phyloP scores from a whole-genome alignment of 2,888 invertebrate genomes.

The Dryobotodes eremita region DNA sequence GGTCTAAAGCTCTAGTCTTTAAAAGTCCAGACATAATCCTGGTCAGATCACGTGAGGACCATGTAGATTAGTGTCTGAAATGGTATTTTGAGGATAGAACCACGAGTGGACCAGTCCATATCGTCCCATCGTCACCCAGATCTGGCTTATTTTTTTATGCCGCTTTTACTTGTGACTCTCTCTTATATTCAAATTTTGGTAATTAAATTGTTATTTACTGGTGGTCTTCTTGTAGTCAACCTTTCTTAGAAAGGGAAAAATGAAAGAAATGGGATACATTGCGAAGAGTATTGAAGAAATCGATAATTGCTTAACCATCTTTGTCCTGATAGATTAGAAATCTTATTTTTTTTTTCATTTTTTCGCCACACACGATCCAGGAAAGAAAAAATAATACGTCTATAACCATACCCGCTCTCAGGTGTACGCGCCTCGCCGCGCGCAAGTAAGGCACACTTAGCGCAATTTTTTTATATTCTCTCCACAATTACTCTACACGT shows the following conservation, averaged over 20 bases:
- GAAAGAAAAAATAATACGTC: background rate
- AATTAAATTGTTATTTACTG: background rate
- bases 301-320: no score
- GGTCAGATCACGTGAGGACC: no score
- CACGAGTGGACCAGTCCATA: no score
- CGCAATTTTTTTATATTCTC: constrained; percentile 87
- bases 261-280: background rate
- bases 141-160: background rate
- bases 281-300: background rate
- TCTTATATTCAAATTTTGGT: no score
- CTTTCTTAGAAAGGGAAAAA: background rate
- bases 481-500: constrained; percentile 84
- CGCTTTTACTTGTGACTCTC: no score
- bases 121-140: background rate
- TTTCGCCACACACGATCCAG: background rate
- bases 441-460: constrained; percentile 90
- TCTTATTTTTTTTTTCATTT: no score
- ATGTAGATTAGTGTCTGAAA: no score
- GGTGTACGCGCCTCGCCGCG: constrained; percentile 80
- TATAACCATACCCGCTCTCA: constrained; percentile 58
- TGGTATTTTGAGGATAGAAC: no score
- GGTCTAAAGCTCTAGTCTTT: no score
- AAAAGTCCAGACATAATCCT: no score
- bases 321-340: background rate
- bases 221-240: background rate